phyloP scores from a whole-genome alignment of 2,797 vertebrate species.

The Tolypeutes matacus region DNA sequence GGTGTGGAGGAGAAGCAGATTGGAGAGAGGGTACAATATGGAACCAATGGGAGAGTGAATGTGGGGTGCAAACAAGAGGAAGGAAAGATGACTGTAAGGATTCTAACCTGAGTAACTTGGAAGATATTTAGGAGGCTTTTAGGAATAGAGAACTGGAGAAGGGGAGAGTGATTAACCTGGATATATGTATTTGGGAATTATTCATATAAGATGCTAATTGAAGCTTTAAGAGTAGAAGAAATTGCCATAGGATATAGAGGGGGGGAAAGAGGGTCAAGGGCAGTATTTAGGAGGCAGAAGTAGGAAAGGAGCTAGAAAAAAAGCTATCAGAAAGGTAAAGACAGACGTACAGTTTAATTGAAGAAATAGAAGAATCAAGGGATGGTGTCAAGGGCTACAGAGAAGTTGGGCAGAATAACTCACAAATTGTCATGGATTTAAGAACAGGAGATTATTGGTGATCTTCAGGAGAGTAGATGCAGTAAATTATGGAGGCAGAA shows the following conservation, averaged over 20 bases:
- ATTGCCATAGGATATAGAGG: neutral
- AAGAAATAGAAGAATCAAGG: conserved; percentile 27
- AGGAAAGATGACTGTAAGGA: neutral
- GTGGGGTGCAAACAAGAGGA: neutral
- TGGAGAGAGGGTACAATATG: neutral
- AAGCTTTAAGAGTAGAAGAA: neutral
- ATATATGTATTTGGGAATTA: neutral
- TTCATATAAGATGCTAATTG: neutral
- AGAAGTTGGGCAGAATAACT: neutral
- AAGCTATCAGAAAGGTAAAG: neutral
- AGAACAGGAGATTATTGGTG: neutral
- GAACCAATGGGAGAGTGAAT: neutral
- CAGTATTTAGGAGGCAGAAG: neutral
- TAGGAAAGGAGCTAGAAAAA: neutral
- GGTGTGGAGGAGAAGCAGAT: neutral
- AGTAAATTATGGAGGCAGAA: neutral
- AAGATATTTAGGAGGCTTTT: conserved; percentile 8
- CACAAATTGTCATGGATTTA: neutral
- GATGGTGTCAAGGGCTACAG: neutral
- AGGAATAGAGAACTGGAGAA: neutral
- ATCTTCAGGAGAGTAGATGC: neutral
- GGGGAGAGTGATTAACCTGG: neutral
- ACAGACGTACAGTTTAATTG: neutral
- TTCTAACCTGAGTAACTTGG: neutral
- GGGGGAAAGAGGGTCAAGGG: neutral